These are phyloP conservation scores for Agrochola lychnidis DNA, from an alignment of 2,888 invertebrate species.

Conservation along the genomic window DNA sequence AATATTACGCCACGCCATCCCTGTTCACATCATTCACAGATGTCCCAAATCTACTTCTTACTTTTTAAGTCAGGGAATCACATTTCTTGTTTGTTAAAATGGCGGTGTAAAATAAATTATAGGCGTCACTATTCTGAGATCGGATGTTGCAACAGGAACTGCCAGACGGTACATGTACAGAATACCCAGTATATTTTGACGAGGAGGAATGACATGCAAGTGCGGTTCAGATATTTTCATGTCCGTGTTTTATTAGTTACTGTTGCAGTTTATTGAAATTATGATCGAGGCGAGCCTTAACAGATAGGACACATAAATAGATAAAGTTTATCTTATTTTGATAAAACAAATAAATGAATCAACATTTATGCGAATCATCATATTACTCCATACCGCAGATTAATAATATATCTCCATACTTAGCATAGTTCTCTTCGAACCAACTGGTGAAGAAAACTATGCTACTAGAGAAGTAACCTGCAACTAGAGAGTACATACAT, in stretches of 20 bases:
- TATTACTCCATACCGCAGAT: neutral
- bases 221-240: neutral
- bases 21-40: neutral
- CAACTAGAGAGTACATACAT: too few relatives aligned
- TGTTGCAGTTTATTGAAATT: neutral
- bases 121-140: neutral
- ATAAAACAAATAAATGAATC: neutral
- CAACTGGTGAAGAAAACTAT: too few relatives aligned
- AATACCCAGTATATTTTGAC: neutral
- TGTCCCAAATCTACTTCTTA: neutral
- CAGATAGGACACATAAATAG: too few relatives aligned
- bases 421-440: neutral
- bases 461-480: too few relatives aligned
- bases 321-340: too few relatives aligned
- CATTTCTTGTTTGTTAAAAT: neutral
- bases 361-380: neutral
- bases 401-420: too few relatives aligned
- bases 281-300: too few relatives aligned
- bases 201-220: neutral
- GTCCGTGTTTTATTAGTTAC: neutral
- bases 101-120: neutral
- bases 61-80: neutral
- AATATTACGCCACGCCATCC: neutral
- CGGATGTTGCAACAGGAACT: neutral
- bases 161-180: neutral